These are phyloP conservation scores for Acrobasis consociella DNA, from an alignment of 2,888 invertebrate genomes.

Conservation along the genomic window DNA sequence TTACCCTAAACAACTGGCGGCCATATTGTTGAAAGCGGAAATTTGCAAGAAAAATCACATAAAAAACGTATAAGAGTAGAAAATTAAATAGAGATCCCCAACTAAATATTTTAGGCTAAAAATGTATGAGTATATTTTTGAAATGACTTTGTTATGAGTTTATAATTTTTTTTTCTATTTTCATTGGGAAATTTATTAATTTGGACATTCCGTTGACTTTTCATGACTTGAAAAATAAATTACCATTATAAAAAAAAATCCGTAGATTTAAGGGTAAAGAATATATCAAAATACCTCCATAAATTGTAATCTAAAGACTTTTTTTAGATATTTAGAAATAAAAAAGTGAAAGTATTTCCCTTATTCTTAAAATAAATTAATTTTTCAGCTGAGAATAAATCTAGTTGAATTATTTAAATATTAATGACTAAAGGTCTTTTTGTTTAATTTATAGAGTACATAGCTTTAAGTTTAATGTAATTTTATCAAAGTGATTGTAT, in stretches of 20 bases:
- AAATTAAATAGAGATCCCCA: constrained; percentile 8
- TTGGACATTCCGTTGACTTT: constrained; percentile 29
- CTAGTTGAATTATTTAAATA: neutral
- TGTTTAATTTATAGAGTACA: too few relatives aligned
- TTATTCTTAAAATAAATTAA: too few relatives aligned
- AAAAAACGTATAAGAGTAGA: constrained; percentile 37
- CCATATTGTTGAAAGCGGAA: constrained; percentile 80
- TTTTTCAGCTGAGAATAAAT: too few relatives aligned
- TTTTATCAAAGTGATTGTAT: too few relatives aligned
- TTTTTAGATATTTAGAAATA: too few relatives aligned
- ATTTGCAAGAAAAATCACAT: constrained; percentile 52
- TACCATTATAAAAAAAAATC: constrained; percentile 14
- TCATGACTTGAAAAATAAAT: constrained; percentile 19
- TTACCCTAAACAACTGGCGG: constrained; percentile 83
- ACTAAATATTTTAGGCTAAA: neutral
- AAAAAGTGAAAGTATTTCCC: too few relatives aligned
- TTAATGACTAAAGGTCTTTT: neutral
- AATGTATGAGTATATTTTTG: constrained; percentile 6
- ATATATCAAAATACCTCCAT: neutral
- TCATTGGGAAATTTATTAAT: neutral
- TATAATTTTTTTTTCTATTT: constrained; percentile 5
- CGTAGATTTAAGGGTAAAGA: neutral
- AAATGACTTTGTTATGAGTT: neutral
- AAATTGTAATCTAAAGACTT: neutral
- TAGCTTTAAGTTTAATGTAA: too few relatives aligned